Evolutionary conservation across 2,888 invertebrate genomes (phyloP).

Genomic region (Villa cingulata): DNA sequence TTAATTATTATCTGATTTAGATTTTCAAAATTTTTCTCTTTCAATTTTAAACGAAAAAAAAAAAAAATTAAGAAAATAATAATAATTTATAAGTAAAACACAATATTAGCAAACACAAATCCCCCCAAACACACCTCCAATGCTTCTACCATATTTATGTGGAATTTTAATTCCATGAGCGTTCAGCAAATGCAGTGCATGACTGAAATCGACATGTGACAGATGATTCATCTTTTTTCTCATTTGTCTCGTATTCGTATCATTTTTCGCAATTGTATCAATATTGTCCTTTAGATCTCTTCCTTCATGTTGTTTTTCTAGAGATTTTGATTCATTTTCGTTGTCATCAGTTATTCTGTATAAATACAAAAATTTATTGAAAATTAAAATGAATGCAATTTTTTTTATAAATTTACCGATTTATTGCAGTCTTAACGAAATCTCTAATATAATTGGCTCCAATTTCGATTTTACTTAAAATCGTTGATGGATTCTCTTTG

Average conservation of each 20-base stretch:
- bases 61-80: too few species aligned
- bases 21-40: neutral
- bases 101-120: slow-evolving; percentile 20
- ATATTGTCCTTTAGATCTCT: neutral
- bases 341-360: too few species aligned
- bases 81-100: too few species aligned
- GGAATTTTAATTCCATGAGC: slow-evolving; percentile 27
- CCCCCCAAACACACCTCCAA: slow-evolving; percentile 18
- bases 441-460: slow-evolving; percentile 32
- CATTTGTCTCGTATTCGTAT: neutral
- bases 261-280: neutral
- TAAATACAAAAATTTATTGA: too few species aligned
- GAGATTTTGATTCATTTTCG: too few species aligned
- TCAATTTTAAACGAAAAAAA: too few species aligned
- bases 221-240: neutral
- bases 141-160: slow-evolving; percentile 35
- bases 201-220: neutral
- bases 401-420: slow-evolving; percentile 24
- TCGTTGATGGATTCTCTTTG: slow-evolving; percentile 32
- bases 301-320: neutral
- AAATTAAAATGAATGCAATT: too few species aligned
- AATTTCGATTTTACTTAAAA: slow-evolving; percentile 34
- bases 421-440: slow-evolving; percentile 29
- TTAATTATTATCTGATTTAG: neutral
- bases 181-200: slow-evolving; percentile 17